Base-by-base conservation (phyloP, 2,888 invertebrate genomes). In the Anoplius nigerrimus region DNA sequence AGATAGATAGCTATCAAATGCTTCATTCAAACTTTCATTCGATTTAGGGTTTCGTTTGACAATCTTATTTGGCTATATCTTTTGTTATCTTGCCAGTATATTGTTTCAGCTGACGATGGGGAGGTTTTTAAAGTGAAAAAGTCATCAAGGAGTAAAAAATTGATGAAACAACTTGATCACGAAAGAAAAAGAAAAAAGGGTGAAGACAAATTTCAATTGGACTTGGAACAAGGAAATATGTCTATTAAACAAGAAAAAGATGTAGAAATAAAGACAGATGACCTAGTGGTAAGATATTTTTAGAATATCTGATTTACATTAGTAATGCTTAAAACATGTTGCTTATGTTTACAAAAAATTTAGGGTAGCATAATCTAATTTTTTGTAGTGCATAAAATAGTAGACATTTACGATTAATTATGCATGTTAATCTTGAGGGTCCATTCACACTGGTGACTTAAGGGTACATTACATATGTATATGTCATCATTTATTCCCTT, bases 71-170 rank as follows among this genome's bases (percentile, higher is more conserved):
- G 2, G 24, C 24, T 4, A 15, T 18, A 20, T 15, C 6, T 11
- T 4, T 13, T 52, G 21, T 55, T 24, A 16, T 18, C 27, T 55
- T 34, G 2, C 4, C 2, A 11, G 20, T 57, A 57, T 20, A 43
- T 3, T 13, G 68, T 88, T 86, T 89, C 91, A 90, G 95, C 95
- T 83, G 95, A 95, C 86, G 93, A 93, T 80, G 95, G 93, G 24
- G 97, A 97, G 90, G 94, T 95, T 60, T 98, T 98, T 89, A 95
- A 97, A 92, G 96, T 98, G 59, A 97, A 97, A 89, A 98, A 98
- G 89, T 97, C 98, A 8, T 96, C 96, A 8, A 95, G 97, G 85
- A 97, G 97, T 89, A 95, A 97, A 89, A 93, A 95, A 88, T 92
- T 97, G 63, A 94, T 96, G 90, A 94, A 95, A 86, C 93, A 95